These are phyloP conservation scores for Poecilia velifera DNA, from an alignment of 2,797 vertebrate genomes.

Conservation along the genomic window DNA sequence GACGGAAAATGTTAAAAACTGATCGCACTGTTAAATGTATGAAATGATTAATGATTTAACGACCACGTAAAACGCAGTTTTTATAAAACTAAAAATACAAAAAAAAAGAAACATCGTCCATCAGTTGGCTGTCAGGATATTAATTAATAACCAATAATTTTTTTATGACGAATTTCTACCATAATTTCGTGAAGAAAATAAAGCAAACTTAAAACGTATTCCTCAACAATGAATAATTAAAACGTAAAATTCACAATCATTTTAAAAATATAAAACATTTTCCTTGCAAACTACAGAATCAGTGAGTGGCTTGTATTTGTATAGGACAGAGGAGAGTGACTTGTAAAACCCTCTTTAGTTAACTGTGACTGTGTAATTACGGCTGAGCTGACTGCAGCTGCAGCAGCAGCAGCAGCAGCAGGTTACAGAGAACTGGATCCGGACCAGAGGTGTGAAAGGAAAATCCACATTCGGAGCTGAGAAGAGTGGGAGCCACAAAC, in stretches of 20 bases:
- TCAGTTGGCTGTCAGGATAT: too few relatives aligned
- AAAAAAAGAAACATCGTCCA: not conserved
- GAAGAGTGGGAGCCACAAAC: conserved; percentile 51
- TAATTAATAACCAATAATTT: not conserved
- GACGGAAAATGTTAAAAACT: not conserved
- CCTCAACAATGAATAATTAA: not conserved
- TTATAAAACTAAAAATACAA: not conserved
- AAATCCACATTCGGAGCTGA: conserved; percentile 35
- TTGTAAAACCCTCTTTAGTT: conserved; percentile 59
- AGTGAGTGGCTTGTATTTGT: not conserved
- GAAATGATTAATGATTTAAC: not conserved
- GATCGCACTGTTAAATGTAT: not conserved
- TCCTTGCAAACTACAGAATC: not conserved
- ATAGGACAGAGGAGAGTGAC: conserved; percentile 15
- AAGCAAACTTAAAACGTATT: not conserved
- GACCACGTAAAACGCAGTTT: not conserved
- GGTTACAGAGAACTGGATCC: conserved; percentile 48
- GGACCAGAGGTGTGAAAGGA: conserved; percentile 65
- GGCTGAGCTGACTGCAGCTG: not conserved
- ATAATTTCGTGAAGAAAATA: not conserved
- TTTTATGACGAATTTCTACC: not conserved
- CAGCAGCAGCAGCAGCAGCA: not conserved
- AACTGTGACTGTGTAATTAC: conserved; percentile 56
- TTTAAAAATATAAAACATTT: not conserved
- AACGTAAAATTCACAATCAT: not conserved